phyloP scores from a whole-genome alignment of 2,113 vertebrate genomes.

The Podocnemis expansa region DNA sequence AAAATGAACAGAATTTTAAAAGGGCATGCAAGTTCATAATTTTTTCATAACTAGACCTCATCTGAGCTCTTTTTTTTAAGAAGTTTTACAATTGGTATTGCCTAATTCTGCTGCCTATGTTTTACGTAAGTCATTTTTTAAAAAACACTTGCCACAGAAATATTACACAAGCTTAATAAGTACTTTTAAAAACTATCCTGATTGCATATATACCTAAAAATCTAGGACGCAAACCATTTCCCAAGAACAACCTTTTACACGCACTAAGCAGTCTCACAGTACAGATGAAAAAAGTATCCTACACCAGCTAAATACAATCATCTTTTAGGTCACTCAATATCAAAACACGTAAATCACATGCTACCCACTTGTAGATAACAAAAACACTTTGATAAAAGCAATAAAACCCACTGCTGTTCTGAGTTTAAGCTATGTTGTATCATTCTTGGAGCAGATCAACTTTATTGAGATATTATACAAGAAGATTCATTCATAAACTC shows the following conservation, averaged over 20 bases:
- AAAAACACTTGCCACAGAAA: neutral
- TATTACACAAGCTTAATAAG: neutral
- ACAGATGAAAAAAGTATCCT: neutral
- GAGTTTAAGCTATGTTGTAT: neutral
- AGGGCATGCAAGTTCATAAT: neutral
- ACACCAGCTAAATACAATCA: neutral
- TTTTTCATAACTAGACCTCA: neutral
- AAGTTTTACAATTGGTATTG: neutral
- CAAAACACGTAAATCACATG: slow-evolving; percentile 28
- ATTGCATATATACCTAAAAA: neutral
- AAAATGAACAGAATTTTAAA: neutral
- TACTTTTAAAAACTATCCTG: neutral
- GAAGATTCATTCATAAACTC: slow-evolving; percentile 1
- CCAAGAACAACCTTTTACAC: neutral
- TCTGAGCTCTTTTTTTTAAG: neutral
- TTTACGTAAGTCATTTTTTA: neutral
- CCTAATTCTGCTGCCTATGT: neutral
- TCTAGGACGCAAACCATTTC: neutral
- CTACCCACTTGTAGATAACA: neutral
- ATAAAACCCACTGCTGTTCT: slow-evolving; percentile 11
- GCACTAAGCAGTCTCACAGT: neutral
- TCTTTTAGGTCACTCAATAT: slow-evolving; percentile 1
- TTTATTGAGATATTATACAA: neutral
- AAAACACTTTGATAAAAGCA: neutral
- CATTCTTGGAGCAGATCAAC: neutral